These are phyloP conservation scores for Sinocyclocheilus rhinocerous DNA, from an alignment of 2,113 vertebrate species.

Conservation along the genomic window DNA sequence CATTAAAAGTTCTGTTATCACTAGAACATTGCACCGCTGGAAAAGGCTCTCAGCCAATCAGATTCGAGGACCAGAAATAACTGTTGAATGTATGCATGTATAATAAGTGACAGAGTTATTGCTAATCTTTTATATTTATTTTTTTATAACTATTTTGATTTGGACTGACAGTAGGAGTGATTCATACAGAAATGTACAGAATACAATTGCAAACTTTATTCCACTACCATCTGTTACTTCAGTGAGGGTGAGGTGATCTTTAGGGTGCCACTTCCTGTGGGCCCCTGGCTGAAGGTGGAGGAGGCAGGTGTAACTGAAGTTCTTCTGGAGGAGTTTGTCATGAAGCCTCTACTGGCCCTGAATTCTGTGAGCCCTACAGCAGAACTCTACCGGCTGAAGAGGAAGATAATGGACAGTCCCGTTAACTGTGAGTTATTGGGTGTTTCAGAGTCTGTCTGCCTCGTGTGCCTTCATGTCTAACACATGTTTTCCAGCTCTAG, in stretches of 20 bases:
- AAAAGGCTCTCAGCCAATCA: too few relatives aligned
- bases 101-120: too few relatives aligned
- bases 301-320: slow-evolving; percentile 71
- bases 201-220: not conserved
- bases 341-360: slow-evolving; percentile 73
- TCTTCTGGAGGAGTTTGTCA: slow-evolving; percentile 81
- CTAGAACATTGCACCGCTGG: too few relatives aligned
- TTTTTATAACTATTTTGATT: not conserved
- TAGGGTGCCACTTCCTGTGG: slow-evolving; percentile 70
- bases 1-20: too few relatives aligned
- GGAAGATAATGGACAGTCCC: slow-evolving; percentile 80
- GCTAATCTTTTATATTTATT: too few relatives aligned
- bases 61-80: too few relatives aligned
- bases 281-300: slow-evolving; percentile 57
- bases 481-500: slow-evolving; percentile 18
- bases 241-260: slow-evolving; percentile 74
- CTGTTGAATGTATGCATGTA: too few relatives aligned
- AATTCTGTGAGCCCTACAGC: slow-evolving; percentile 70
- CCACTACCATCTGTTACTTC: slow-evolving; percentile 28
- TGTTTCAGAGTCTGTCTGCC: not conserved
- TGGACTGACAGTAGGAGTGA: not conserved
- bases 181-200: not conserved
- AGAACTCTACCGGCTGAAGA: slow-evolving; percentile 76
- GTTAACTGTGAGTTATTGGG: slow-evolving; percentile 73
- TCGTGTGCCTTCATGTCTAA: not conserved